Evolutionary conservation across 2,888 invertebrate genomes (phyloP), one percentile per base, ranked within the genome.

Genomic region (Bellardia bayeri): DNA sequence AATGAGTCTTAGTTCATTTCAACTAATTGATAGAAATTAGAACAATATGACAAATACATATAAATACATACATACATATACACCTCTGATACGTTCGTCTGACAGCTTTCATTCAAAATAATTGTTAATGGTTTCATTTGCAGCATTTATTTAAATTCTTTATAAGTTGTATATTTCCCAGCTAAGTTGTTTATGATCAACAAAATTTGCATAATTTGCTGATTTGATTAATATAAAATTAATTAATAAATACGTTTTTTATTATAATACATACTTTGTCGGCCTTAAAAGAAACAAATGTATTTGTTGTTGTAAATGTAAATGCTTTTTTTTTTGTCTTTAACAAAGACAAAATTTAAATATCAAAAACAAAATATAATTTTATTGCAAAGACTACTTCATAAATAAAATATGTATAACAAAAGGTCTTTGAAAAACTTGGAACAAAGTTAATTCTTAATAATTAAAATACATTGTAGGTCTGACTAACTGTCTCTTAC

Each of bases 151-250:
- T 56, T 37, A 37, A 45, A 56, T 56, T 58, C 58, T 30, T 64
- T 72, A n/a, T 37, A 37, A 58, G 7, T 61, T 82, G 49, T 68
- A 8, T 23, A n/a, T 54, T 68, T 40, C 37, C 30, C 63, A 30
- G 9, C 1, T 23, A 42, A 54, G 63, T 74, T 54, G 23, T 63
- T 69, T 79, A 69, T 79, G 63, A 79, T 82, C 45, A 45, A 68
- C 69, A 75, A 8, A 80, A 83, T 86, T 86, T 79, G 68, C 82
- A 74, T 86, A 79, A 86, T 82, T 79, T 83, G 69, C 79, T 79
- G 58, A 80, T 80, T 83, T 86, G n/a, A 78, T 75, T 64, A 79
- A 83, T 83, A 80, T 80, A 79, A 79, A 72, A 75, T 40, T 56
- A 56, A 66, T 82, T 68, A 69, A 74, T 74, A 74, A 64, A n/a